Conservation (phyloP, 2,113 vertebrate species). For the Erinaceus europaeus region DNA sequence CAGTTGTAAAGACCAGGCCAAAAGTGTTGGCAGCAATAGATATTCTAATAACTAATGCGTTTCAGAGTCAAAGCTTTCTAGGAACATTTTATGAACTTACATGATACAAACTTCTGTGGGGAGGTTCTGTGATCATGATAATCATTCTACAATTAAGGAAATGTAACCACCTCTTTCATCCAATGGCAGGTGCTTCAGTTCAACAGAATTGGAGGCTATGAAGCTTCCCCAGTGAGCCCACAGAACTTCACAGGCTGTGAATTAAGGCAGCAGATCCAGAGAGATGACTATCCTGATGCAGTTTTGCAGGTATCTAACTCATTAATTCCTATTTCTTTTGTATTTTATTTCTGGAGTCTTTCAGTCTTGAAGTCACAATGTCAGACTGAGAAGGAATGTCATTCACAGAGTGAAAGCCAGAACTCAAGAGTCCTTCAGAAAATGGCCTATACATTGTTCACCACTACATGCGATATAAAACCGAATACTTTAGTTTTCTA, state of each 20-base stretch:
- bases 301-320: conserved; percentile 60
- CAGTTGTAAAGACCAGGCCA: no score
- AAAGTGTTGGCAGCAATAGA: no score
- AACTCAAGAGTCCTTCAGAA: background rate
- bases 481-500: no score
- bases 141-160: background rate
- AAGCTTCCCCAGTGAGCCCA: background rate
- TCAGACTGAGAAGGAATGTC: background rate
- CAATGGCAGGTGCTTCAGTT: conserved; percentile 65
- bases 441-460: no score
- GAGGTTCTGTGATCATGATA: background rate
- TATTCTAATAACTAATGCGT: background rate
- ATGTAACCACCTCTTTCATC: background rate
- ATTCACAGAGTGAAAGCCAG: background rate
- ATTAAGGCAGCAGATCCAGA: conserved; percentile 48
- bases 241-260: background rate
- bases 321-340: background rate
- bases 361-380: background rate
- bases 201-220: background rate
- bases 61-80: background rate
- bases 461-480: no score
- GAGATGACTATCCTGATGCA: conserved; percentile 24
- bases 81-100: background rate
- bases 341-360: background rate
- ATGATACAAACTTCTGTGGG: background rate